phyloP scores from a whole-genome alignment of 30 jellyfish, hydroid and myxozoan genomes.

The Aurelia sp. region DNA sequence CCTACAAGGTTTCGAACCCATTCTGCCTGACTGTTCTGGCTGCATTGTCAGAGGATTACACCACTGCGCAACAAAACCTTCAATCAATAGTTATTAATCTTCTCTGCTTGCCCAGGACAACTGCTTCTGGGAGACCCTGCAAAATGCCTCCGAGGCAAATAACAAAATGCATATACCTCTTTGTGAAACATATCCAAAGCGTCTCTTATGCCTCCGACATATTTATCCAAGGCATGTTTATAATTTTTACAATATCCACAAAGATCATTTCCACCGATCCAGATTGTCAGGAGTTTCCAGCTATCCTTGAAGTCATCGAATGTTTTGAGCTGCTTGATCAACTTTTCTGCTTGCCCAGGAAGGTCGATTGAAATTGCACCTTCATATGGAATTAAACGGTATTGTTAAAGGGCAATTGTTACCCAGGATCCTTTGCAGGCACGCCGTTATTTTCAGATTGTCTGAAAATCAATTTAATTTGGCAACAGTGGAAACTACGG shows the following conservation, averaged over 20 bases:
- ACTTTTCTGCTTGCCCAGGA: conserved; percentile 78
- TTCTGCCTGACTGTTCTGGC: too few relatives aligned
- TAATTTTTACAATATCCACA: conserved; percentile 75
- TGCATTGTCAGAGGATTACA: too few relatives aligned
- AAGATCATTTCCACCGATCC: conserved; percentile 89
- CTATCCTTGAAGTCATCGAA: conserved; percentile 48
- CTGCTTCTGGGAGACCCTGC: too few relatives aligned
- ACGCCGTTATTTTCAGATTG: too few relatives aligned
- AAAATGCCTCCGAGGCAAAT: too few relatives aligned
- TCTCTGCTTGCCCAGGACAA: too few relatives aligned
- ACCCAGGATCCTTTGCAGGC: too few relatives aligned
- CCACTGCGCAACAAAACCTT: too few relatives aligned
- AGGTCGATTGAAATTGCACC: conserved; percentile 85
- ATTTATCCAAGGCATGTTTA: conserved; percentile 61
- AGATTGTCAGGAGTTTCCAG: conserved; percentile 87
- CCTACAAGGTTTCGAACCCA: too few relatives aligned
- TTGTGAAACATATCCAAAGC: conserved; percentile 66
- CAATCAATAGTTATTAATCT: too few relatives aligned
- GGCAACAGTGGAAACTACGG: too few relatives aligned
- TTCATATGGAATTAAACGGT: not conserved
- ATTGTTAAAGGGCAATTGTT: not conserved
- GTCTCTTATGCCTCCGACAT: conserved; percentile 67
- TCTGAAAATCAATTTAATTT: too few relatives aligned
- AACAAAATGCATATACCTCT: conserved; percentile 28
- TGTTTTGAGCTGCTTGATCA: conserved; percentile 40